Base-by-base conservation (phyloP, 2,113 vertebrate genomes). In the Chaetodon auriga region DNA sequence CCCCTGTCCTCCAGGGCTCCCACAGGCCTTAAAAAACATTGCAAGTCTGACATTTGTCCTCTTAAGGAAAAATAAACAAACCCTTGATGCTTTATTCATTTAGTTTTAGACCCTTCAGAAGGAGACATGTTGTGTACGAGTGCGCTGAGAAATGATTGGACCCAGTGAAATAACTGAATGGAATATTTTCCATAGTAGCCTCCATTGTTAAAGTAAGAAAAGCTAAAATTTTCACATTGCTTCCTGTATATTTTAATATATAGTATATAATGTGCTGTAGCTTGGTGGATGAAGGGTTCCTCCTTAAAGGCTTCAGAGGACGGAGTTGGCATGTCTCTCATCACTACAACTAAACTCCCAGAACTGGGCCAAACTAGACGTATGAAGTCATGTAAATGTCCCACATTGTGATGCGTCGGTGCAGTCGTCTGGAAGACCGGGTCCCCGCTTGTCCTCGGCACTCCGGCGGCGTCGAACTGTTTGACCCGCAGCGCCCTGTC, bases 31-130 rank as follows among this genome's bases (percentile, higher is more conserved):
- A 14, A 0, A 61, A 84, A 77, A 78, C 83, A 88, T 60, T 30
- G 58, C 45, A 74, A 62, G 81, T 78, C 55, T 75, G 87, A 85
- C 80, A 81, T 86, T 78, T 78, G 88, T 87, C 80, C 81, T 79
- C 79, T 78, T 25, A 36, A 72, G 75, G 74, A 41, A 63, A 61
- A 23, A 89, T 25, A 78, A 78, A 88, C 74, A 54, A 58, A 63
- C 46, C 65, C 54, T 41, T 51, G 49, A 75, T 76, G 54, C 30
- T 76, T 84, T 66, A 72, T 83, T 77, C 72, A 62, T 83, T 55
- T 2, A n/a, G 18, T 63, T 30, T 73, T 53, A 30, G 16, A 55
- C 1, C 16, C 25, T 18, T 55, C 21, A 54, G 14, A 45, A 25
- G 46, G 58, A 54, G 75, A 30, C 71, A 18, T 62, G 5, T 19